phyloP scores from a whole-genome alignment of 2,888 invertebrate species.

The Oxytorus armatus region DNA sequence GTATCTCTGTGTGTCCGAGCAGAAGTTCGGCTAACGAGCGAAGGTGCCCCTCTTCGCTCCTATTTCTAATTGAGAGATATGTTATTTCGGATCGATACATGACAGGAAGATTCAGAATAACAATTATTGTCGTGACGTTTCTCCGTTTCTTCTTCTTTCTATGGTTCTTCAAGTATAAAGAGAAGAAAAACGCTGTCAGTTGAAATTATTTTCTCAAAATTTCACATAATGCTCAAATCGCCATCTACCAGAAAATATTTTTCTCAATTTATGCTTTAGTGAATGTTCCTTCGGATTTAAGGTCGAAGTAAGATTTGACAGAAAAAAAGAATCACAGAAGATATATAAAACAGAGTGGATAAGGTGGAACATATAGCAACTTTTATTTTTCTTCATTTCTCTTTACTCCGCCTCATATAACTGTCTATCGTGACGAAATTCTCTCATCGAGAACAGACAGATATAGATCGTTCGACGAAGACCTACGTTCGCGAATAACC shows the following conservation, averaged over 20 bases:
- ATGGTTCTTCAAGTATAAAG: not conserved
- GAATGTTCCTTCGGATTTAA: not conserved
- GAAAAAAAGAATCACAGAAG: not conserved
- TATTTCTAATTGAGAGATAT: constrained; percentile 32
- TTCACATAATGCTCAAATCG: too few relatives aligned
- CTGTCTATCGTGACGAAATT: constrained; percentile 4
- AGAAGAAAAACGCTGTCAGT: not conserved
- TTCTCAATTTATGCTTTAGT: too few relatives aligned
- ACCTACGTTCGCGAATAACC: constrained; percentile 39
- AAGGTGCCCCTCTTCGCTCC: constrained; percentile 36
- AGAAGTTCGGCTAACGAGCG: constrained; percentile 58
- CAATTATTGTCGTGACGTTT: constrained; percentile 8
- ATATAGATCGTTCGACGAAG: not conserved
- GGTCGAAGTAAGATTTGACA: not conserved
- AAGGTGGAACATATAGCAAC: not conserved
- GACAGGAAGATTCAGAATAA: constrained; percentile 15
- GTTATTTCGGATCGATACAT: constrained; percentile 47
- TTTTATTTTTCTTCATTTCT: constrained; percentile 6
- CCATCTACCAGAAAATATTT: too few relatives aligned
- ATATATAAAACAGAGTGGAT: constrained; percentile 2
- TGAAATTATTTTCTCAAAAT: too few relatives aligned
- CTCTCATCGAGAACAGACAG: not conserved
- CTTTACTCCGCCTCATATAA: not conserved
- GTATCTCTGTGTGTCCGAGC: constrained; percentile 52
- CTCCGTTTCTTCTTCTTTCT: not conserved